Evolutionary conservation across 2,797 vertebrate genomes (phyloP).

Genomic region (Halcyon badia): DNA sequence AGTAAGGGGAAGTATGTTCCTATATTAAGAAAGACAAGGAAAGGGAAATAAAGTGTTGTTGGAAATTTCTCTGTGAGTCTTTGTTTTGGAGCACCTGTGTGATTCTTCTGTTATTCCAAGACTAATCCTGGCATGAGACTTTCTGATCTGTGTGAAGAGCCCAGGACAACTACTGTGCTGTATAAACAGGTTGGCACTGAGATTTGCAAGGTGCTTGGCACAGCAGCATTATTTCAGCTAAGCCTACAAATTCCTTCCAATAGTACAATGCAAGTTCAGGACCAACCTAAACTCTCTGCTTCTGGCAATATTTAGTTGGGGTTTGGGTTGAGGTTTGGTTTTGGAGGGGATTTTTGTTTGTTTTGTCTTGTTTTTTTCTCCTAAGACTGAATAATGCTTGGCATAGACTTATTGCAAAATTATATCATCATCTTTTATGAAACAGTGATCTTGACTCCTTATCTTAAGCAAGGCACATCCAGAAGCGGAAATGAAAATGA

Average conservation of each 20-base stretch:
- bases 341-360: background rate
- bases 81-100: background rate
- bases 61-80: background rate
- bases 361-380: background rate
- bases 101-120: background rate
- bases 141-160: rapidly evolving
- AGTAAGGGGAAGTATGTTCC: rapidly evolving
- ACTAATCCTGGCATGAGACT: background rate
- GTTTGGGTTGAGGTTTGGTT: background rate
- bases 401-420: background rate
- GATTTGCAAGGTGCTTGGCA: background rate
- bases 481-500: background rate
- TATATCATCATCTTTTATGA: background rate
- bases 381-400: background rate
- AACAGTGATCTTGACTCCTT: background rate
- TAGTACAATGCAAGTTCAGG: background rate
- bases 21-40: background rate
- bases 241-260: background rate
- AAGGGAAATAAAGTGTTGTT: background rate
- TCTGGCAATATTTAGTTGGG: background rate
- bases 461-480: rapidly evolving
- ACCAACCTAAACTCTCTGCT: background rate
- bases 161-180: rapidly evolving
- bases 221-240: background rate
- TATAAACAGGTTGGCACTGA: background rate